These are phyloP conservation scores for Sphaeramia orbicularis DNA, from an alignment of 2,797 vertebrate genomes.

Conservation along the genomic window DNA sequence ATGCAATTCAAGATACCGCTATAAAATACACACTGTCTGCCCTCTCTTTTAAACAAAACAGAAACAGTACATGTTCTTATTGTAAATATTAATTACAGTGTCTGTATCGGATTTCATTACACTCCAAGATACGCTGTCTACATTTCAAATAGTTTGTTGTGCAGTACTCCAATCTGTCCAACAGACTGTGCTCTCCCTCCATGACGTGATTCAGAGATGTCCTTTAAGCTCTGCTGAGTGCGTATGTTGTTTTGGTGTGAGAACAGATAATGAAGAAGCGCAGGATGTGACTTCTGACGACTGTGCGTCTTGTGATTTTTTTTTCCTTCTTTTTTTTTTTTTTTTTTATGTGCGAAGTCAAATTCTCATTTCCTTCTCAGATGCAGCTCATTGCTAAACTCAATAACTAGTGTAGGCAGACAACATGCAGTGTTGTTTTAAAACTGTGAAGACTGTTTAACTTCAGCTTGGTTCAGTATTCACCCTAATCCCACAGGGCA, in stretches of 20 bases:
- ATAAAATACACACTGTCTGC: too few relatives aligned
- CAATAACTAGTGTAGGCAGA: slow-evolving; percentile 3
- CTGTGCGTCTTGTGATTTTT: slow-evolving; percentile 17
- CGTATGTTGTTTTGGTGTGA: slow-evolving; percentile 44
- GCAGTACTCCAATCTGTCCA: slow-evolving; percentile 61
- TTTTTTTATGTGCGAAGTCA: neutral
- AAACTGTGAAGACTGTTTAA: slow-evolving; percentile 32
- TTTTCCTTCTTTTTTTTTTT: neutral
- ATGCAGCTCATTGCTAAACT: slow-evolving; percentile 10
- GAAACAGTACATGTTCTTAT: too few relatives aligned
- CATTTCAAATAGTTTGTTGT: slow-evolving; percentile 7
- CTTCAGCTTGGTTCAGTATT: slow-evolving; percentile 6
- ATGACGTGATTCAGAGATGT: neutral
- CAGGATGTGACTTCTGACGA: slow-evolving; percentile 49
- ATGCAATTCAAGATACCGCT: neutral
- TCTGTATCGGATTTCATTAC: too few relatives aligned
- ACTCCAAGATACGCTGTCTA: neutral
- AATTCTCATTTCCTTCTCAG: slow-evolving; percentile 11
- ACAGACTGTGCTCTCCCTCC: slow-evolving; percentile 68
- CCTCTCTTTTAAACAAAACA: too few relatives aligned
- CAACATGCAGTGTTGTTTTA: slow-evolving; percentile 28
- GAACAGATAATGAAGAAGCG: slow-evolving; percentile 3
- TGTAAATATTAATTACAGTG: too few relatives aligned
- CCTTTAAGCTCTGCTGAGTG: neutral
- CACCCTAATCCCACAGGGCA: slow-evolving; percentile 9